Percentiles rank a stretch among this genome's conserved stretches.
These are phyloP conservation scores for Crax fasciolata DNA, from an alignment of 2,797 vertebrate species.

Conservation along the genomic window DNA sequence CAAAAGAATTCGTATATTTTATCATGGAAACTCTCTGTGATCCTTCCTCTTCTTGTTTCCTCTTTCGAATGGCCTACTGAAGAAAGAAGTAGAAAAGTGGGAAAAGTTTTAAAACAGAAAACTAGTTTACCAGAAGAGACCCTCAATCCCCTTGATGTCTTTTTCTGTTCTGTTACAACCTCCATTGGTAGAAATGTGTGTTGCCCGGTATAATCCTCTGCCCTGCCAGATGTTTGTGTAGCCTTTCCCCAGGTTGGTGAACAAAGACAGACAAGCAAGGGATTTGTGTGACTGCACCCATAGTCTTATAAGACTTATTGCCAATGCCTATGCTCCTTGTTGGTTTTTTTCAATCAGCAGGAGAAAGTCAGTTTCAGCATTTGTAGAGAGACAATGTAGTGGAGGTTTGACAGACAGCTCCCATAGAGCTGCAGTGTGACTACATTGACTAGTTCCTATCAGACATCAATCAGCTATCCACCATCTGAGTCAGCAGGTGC, in stretches of 20 bases:
- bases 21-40: background rate
- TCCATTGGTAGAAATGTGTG: background rate
- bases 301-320: background rate
- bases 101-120: background rate
- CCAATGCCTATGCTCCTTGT: background rate
- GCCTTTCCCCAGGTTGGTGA: background rate
- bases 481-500: background rate
- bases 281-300: background rate
- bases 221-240: background rate
- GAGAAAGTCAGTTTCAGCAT: background rate
- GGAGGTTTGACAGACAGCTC: slow-evolving; percentile 3
- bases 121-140: background rate
- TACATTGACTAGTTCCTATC: background rate
- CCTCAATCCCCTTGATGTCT: background rate
- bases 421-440: background rate
- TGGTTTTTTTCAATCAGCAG: background rate
- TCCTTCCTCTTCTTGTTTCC: background rate
- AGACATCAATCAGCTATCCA: background rate
- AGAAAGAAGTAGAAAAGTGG: background rate
- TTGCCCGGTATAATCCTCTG: background rate
- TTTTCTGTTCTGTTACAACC: background rate
- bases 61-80: background rate
- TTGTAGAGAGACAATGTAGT: background rate
- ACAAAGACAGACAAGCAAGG: background rate
- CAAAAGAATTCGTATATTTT: background rate